A percentile compares a stretch with the other conserved stretches of the same genome.
Evolutionary conservation across 2,113 vertebrate genomes (phyloP).

Genomic region (Manacus vitellinus): DNA sequence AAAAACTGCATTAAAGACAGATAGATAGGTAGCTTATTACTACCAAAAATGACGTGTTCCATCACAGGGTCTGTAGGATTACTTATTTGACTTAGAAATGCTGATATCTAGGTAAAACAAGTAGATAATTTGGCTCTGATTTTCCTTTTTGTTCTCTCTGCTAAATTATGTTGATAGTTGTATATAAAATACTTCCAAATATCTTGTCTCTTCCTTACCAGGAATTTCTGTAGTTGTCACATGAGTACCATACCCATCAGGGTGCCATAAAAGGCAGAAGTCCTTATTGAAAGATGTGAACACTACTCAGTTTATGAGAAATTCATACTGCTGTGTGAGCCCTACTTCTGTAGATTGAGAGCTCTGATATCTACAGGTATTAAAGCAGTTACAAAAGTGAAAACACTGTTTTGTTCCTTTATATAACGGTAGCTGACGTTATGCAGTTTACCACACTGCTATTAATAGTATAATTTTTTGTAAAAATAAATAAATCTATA

Average conservation of each 20-base stretch:
- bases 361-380: background rate
- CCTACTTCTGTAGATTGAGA: background rate
- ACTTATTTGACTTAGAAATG: background rate
- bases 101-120: background rate
- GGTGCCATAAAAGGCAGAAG: background rate
- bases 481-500: background rate
- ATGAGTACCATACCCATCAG: background rate
- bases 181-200: background rate
- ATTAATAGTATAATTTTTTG: background rate
- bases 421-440: background rate
- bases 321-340: background rate
- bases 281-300: background rate
- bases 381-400: background rate
- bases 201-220: background rate
- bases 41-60: background rate
- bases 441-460: background rate
- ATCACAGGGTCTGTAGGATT: background rate
- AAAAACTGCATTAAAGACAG: background rate
- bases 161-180: background rate
- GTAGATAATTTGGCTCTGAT: background rate
- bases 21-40: background rate
- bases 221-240: background rate
- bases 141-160: background rate
- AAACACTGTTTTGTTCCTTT: background rate
- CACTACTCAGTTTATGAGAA: background rate